Evolutionary conservation across 2,888 invertebrate species (phyloP), one percentile per base, ranked within the genome.

Genomic region (Periphyllus acericola): DNA sequence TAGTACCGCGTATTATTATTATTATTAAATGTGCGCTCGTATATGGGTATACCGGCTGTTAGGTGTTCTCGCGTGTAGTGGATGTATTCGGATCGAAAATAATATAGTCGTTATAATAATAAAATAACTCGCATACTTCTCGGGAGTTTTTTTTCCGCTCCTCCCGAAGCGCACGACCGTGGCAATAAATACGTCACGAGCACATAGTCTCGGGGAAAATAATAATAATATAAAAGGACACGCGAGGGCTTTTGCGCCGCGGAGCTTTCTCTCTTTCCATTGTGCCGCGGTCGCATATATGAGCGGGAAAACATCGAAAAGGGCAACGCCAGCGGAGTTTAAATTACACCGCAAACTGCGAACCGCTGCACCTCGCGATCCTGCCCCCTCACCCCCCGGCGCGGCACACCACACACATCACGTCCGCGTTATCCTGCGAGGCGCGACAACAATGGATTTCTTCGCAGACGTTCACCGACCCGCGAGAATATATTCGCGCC

Each of bases 101-200:
- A 29, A 55, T 79, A 25, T 40, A 40, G 40, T 40, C 40, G 40
- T 40, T 40, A 79, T 79, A 55, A 71, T 32, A 72, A 32, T 60
- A 79, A 79, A 79, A 79, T 79, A 79, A 79, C 36, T n/a, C 36
- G 11, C 66, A 60, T 80, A 66, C 66, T 82, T 68, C 40, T 81
- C 14, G 11, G 40, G 19, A n/a, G 19, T 66, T 66, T 66, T 36
- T 36, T 66, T 40, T 5, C 0, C 60, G 5, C 66, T 8, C 40
- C 40, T 36, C 36, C 52, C 21, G 29, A 9, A 8, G 9, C 29
- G 19, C n/a, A 66, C 14, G 4, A 66, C n/a, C 66, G 60, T 0
- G 29, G 75, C 32, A 83, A 83, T 83, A 83, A 83, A 83, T 75
- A 83, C 60, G 83, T 75, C 83, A 75, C 34, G 29, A 83, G 75